Evolutionary conservation across 2,113 vertebrate species (phyloP), one percentile per base, ranked within the genome.

Genomic region (Crocuta crocuta): DNA sequence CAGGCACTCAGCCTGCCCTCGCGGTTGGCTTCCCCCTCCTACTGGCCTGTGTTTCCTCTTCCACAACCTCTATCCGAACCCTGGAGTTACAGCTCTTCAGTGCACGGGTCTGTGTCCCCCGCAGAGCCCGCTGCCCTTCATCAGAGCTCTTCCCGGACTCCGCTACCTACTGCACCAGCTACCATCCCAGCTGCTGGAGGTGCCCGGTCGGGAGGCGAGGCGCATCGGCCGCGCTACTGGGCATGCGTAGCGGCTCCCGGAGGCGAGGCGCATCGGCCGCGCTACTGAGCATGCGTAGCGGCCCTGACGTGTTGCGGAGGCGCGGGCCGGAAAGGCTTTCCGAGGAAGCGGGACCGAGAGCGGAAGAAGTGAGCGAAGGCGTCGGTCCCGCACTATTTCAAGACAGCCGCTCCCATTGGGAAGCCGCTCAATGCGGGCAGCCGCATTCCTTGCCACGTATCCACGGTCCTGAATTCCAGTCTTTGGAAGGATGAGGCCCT

Each of bases 141-240:
- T 31, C 45, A 33, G 7, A 33, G 28, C 4, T 78, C 74, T 31
- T 31, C 24, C 28, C 8, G 45, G 45, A 78, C 19, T 78, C 74
- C 0, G 13, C 13, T 0, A 8, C 17, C 39, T 8, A 11, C 39
- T 0, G 35, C 35, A 24, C 7, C 10, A 73, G 21, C 70, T 23
- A 23, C 70, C 35, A 6, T 4, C 3, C 28, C 73, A 10, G 2
- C 23, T 0, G 35, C 35, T 26, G 23, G 10, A 73, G 2, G 70
- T 6, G 10, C 39, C 21, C 21, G 10, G 1, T 24, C 35, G 26
- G 63, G 4, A 28, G 63, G 26, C 63, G 63, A 10, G 0, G 21
- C 10, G 4, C 19, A 4, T 16, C 13, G 66, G 70, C 10, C 11
- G 23, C 23, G 23, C 73, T 7, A 74, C 73, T 45, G 73, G 12